Conservation (phyloP, 2,113 vertebrate genomes). For the Podilymbus podiceps region DNA sequence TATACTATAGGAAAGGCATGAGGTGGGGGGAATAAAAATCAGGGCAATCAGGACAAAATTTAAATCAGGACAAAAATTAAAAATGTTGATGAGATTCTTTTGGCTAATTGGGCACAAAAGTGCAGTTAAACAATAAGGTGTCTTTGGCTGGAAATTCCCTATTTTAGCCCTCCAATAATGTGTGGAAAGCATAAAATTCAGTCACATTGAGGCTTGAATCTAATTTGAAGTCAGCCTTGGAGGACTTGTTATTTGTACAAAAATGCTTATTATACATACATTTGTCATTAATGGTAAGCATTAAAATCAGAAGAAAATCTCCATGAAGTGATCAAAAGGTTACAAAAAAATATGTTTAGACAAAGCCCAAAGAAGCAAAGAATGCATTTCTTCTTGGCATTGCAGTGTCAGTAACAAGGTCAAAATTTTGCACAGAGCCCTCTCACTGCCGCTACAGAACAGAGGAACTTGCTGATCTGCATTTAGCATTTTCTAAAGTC, state of each 20-base stretch:
- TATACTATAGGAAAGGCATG: neutral
- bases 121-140: neutral
- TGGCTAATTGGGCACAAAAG: neutral
- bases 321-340: neutral
- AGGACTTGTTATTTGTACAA: neutral
- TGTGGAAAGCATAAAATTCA: neutral
- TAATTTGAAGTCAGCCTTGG: neutral
- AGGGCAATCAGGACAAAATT: neutral
- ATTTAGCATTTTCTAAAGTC: neutral
- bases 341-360: neutral
- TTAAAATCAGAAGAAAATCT: neutral
- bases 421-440: neutral
- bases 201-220: neutral
- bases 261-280: neutral
- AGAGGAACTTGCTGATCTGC: neutral
- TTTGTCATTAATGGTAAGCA: neutral
- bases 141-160: neutral
- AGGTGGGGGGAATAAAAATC: neutral
- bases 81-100: neutral
- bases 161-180: neutral
- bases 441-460: neutral
- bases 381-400: neutral
- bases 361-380: neutral
- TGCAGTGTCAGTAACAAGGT: neutral
- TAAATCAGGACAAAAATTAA: neutral